Evolutionary conservation across 2,113 vertebrate species (phyloP).

Genomic region (Heliornis fulica): DNA sequence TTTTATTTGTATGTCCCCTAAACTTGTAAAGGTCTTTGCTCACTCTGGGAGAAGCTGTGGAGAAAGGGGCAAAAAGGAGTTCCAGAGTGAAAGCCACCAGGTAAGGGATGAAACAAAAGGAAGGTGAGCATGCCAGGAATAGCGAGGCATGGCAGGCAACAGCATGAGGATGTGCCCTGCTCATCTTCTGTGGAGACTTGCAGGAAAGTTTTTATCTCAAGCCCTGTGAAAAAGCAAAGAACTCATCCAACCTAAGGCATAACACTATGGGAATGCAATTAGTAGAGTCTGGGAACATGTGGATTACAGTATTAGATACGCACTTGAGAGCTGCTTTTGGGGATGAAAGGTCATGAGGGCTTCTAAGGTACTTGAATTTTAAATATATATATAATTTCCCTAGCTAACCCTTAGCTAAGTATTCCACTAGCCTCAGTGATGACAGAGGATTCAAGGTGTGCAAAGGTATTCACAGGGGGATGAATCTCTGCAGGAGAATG

Average conservation of each 20-base stretch:
- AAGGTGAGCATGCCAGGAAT: background rate
- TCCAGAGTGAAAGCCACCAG: background rate
- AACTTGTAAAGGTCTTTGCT: conserved; percentile 9
- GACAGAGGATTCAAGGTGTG: background rate
- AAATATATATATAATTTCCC: background rate
- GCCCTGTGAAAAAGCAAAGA: background rate
- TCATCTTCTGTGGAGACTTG: background rate
- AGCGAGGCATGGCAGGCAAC: background rate
- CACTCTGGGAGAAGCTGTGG: background rate
- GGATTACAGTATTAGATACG: background rate
- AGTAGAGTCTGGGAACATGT: background rate
- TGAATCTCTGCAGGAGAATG: background rate
- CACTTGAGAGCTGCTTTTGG: background rate
- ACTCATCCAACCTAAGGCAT: background rate
- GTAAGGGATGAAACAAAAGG: background rate
- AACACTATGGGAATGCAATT: background rate
- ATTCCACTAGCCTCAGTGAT: background rate
- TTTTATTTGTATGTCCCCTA: background rate
- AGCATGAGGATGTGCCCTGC: background rate
- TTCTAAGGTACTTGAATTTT: background rate
- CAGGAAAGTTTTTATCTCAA: background rate
- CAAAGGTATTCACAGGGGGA: background rate
- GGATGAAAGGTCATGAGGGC: background rate
- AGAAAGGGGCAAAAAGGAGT: background rate
- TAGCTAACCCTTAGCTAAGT: background rate